phyloP scores from a whole-genome alignment of 2,797 vertebrate genomes.

The Micromesistius poutassou region DNA sequence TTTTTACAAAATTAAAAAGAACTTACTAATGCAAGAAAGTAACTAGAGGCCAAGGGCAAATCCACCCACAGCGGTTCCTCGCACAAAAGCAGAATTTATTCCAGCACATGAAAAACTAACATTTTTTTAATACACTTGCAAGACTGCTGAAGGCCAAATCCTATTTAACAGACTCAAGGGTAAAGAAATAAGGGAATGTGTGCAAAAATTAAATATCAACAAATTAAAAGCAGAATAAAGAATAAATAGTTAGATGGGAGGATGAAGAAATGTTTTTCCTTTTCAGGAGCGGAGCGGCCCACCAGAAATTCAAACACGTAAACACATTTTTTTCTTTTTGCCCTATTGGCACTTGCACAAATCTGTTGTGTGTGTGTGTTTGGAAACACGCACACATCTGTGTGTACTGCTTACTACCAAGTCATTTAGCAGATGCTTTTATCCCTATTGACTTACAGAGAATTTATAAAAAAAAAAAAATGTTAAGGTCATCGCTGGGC shows the following conservation, averaged over 20 bases:
- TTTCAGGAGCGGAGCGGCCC: not conserved
- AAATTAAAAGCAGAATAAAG: constrained; percentile 12
- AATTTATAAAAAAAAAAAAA: not conserved
- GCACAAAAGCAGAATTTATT: constrained; percentile 15
- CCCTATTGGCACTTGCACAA: not conserved
- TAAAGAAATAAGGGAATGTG: not conserved
- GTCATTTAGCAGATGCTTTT: not conserved
- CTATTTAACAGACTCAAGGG: constrained; percentile 11
- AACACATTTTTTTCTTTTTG: not conserved
- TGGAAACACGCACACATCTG: not conserved
- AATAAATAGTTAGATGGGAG: not conserved
- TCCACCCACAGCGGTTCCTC: constrained; percentile 9
- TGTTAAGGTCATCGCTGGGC: not conserved
- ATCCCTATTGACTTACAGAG: not conserved
- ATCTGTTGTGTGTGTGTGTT: not conserved
- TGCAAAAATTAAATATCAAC: constrained; percentile 13
- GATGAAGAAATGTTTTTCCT: not conserved
- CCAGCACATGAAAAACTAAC: not conserved
- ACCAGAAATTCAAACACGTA: no score
- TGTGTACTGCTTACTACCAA: not conserved
- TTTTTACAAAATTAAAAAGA: constrained; percentile 59
- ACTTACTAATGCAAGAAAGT: constrained; percentile 24
- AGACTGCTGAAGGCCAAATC: constrained; percentile 26
- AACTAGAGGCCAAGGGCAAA: constrained; percentile 47
- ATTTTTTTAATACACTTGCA: constrained; percentile 15